phyloP scores from a whole-genome alignment of 2,888 invertebrate species.

The Nezara viridula region DNA sequence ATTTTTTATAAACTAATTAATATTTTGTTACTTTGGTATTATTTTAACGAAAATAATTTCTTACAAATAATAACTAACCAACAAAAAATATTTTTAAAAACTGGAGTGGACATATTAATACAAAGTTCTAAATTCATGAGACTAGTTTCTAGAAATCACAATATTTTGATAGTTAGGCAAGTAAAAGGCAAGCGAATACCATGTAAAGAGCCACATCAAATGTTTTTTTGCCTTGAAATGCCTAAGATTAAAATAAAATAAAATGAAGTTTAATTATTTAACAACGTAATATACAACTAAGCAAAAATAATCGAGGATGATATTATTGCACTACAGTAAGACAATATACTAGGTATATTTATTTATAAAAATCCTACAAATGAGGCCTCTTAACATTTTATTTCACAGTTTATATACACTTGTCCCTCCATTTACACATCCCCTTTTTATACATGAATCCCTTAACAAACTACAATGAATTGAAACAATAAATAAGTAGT shows the following conservation, averaged over 20 bases:
- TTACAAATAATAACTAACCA: background rate
- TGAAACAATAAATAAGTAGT: background rate
- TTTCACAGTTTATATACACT: background rate
- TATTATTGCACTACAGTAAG: slow-evolving; percentile 10
- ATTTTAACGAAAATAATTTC: slow-evolving; percentile 21
- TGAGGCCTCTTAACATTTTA: background rate
- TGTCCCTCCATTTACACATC: background rate
- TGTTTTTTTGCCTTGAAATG: slow-evolving; percentile 27
- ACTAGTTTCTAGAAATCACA: slow-evolving; percentile 57
- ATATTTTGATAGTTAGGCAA: slow-evolving; percentile 21
- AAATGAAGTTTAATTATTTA: background rate
- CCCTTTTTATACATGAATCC: background rate
- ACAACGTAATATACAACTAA: background rate
- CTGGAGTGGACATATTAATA: background rate
- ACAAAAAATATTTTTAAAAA: background rate
- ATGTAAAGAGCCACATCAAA: slow-evolving; percentile 15
- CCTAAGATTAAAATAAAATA: slow-evolving; percentile 37
- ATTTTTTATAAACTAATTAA: slow-evolving; percentile 33
- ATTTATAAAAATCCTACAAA: background rate
- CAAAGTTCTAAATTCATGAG: slow-evolving; percentile 52
- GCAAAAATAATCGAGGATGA: background rate
- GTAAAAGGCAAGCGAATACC: slow-evolving; percentile 47
- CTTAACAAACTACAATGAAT: background rate
- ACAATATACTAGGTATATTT: background rate
- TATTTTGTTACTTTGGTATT: slow-evolving; percentile 55